A percentile compares a stretch with the other conserved stretches of the same genome.
Evolutionary conservation across 1,140 invertebrate species (phyloP).

Genomic region (Papilio helenus): DNA sequence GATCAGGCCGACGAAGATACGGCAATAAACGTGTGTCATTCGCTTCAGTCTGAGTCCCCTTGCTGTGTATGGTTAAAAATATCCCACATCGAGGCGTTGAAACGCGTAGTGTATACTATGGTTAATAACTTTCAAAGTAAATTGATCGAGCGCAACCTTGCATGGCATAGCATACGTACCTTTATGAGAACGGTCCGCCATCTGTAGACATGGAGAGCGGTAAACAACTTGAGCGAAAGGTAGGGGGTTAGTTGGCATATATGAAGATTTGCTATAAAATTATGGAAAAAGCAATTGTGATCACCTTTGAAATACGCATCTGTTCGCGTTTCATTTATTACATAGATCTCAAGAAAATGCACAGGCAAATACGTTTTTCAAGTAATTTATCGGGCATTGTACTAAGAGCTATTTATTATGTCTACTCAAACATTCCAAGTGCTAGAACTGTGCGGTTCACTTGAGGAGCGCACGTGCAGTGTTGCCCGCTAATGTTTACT

Average conservation of each 20-base stretch:
- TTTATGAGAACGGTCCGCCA: constrained; percentile 32
- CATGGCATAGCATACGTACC: constrained; percentile 31
- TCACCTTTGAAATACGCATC: not conserved
- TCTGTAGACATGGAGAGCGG: constrained; percentile 22
- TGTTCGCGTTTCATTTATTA: not conserved
- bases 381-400: not conserved
- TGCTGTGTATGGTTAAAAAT: constrained; percentile 35
- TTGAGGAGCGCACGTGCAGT: constrained; percentile 56
- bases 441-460: not conserved
- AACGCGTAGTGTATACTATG: constrained; percentile 38
- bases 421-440: constrained; percentile 38
- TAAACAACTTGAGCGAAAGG: not conserved
- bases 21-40: constrained; percentile 39
- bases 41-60: constrained; percentile 36
- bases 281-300: not conserved
- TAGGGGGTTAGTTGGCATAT: not conserved
- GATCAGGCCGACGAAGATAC: constrained; percentile 35
- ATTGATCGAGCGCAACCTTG: constrained; percentile 45
- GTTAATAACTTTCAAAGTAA: constrained; percentile 48
- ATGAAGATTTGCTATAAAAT: not conserved
- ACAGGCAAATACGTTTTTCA: not conserved
- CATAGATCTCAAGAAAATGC: not conserved
- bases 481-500: constrained; percentile 58
- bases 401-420: constrained; percentile 15
- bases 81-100: constrained; percentile 31